Evolutionary conservation across 1,140 invertebrate species (phyloP).

Genomic region (Drosophila repleta): DNA sequence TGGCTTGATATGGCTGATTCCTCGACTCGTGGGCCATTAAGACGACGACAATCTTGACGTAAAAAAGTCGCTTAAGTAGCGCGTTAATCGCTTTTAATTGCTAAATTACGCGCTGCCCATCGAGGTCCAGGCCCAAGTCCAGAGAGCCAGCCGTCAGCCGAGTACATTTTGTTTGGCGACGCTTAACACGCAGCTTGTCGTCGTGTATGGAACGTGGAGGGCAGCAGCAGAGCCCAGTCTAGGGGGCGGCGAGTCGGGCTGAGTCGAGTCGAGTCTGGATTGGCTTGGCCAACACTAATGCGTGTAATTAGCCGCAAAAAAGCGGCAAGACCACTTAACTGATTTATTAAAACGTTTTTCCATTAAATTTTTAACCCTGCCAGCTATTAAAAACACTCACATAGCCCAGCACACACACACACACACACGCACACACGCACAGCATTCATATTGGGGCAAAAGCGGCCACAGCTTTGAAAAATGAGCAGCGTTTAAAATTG

Average conservation of each 20-base stretch:
- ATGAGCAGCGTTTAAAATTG: slow-evolving; percentile 76
- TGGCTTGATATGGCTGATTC: background rate
- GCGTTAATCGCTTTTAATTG: slow-evolving; percentile 82
- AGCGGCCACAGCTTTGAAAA: slow-evolving; percentile 75
- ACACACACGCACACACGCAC: slow-evolving; percentile 34
- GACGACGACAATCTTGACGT: slow-evolving; percentile 24
- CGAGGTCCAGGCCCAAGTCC: slow-evolving; percentile 16
- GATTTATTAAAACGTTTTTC: slow-evolving; percentile 83
- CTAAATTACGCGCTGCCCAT: slow-evolving; percentile 78
- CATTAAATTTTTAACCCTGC: slow-evolving; percentile 82
- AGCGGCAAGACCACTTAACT: slow-evolving; percentile 82
- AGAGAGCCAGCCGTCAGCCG: background rate
- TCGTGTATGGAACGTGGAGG: background rate
- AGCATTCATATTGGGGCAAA: slow-evolving; percentile 45
- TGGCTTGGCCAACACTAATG: slow-evolving; percentile 73
- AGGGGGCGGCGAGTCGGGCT: background rate
- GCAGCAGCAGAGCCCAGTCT: background rate
- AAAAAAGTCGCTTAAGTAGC: slow-evolving; percentile 58
- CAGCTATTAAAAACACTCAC: slow-evolving; percentile 75
- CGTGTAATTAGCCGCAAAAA: slow-evolving; percentile 82
- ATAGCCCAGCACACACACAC: slow-evolving; percentile 36
- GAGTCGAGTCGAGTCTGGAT: slow-evolving; percentile 12
- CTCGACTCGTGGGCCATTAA: slow-evolving; percentile 36
- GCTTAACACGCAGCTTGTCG: slow-evolving; percentile 1
- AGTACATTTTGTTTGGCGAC: background rate